These are phyloP conservation scores for Percina caprodes DNA, from an alignment of 2,113 vertebrate genomes.

Conservation along the genomic window DNA sequence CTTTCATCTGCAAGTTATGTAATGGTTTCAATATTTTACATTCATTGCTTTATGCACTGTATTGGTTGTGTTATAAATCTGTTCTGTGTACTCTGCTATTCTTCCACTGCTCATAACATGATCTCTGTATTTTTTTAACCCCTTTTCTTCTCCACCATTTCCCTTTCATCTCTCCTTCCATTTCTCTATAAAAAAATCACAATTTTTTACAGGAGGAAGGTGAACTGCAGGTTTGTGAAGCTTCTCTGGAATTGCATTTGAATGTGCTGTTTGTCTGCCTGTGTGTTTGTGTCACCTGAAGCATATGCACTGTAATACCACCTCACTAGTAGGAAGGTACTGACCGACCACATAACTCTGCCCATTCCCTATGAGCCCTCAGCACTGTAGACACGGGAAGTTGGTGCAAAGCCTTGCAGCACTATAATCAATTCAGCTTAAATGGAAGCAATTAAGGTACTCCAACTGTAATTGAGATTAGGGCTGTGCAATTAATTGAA, in stretches of 20 bases:
- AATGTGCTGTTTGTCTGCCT: constrained; percentile 29
- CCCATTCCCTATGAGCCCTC: background rate
- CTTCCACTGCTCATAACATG: constrained; percentile 51
- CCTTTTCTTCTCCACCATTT: constrained; percentile 40
- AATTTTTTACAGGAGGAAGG: constrained; percentile 91
- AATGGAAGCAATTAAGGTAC: background rate
- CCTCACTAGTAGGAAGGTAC: constrained; percentile 12
- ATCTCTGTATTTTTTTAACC: constrained; percentile 62
- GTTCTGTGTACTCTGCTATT: constrained; percentile 30
- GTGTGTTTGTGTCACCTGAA: constrained; percentile 37
- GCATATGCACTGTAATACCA: constrained; percentile 18
- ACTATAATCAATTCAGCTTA: constrained; percentile 19
- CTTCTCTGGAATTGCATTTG: constrained; percentile 52
- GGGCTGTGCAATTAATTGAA: too few relatives aligned
- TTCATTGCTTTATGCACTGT: background rate
- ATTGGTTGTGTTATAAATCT: constrained; percentile 7
- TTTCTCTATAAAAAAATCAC: constrained; percentile 75
- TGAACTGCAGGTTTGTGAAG: constrained; percentile 96
- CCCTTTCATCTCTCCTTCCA: constrained; percentile 43
- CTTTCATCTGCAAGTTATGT: background rate
- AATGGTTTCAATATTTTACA: constrained; percentile 15
- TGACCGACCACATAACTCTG: constrained; percentile 41
- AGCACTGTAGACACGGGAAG: constrained; percentile 10
- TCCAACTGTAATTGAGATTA: background rate
- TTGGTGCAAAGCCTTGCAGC: constrained; percentile 47